Evolutionary conservation across 2,113 vertebrate genomes (phyloP).

Genomic region (Microcebus jonahi): DNA sequence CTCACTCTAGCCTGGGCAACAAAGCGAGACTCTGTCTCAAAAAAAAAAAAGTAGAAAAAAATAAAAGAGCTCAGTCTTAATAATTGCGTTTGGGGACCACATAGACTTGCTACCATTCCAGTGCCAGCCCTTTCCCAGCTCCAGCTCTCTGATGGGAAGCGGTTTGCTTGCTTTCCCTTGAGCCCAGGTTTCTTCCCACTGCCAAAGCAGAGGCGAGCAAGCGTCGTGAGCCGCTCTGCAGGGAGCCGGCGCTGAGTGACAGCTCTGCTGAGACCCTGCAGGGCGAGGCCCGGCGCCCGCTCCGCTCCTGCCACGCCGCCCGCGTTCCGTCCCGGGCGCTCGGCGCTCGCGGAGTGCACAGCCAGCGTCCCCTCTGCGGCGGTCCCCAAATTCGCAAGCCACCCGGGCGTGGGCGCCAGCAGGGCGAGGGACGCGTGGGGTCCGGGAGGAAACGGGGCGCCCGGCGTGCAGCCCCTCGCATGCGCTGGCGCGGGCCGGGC

Average conservation of each 20-base stretch:
- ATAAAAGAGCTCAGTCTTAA: background rate
- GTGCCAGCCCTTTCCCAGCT: background rate
- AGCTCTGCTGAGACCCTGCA: too few species aligned
- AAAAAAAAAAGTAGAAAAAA: too few species aligned
- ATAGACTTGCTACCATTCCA: background rate
- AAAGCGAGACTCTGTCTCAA: too few species aligned
- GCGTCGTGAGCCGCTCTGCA: background rate
- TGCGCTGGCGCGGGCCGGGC: too few species aligned
- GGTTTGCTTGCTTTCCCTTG: background rate
- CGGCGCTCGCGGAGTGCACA: background rate
- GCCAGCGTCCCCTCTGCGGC: background rate
- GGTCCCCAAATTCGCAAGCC: background rate
- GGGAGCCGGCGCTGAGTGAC: too few species aligned
- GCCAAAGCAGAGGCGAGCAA: background rate
- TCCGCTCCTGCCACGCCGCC: too few species aligned
- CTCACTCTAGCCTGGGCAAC: too few species aligned
- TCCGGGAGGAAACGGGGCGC: too few species aligned
- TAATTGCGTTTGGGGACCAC: background rate
- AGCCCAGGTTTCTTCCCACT: background rate
- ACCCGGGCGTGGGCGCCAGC: too few species aligned
- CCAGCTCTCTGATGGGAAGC: background rate
- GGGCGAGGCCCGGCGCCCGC: too few species aligned
- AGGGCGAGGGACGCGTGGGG: background rate
- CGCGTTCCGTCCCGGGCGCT: background rate
- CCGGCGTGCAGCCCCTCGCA: fast-evolving